Evolutionary conservation across 1,140 invertebrate species (phyloP), one percentile per base, ranked within the genome.

Genomic region (Doryteuthis pealeii): DNA sequence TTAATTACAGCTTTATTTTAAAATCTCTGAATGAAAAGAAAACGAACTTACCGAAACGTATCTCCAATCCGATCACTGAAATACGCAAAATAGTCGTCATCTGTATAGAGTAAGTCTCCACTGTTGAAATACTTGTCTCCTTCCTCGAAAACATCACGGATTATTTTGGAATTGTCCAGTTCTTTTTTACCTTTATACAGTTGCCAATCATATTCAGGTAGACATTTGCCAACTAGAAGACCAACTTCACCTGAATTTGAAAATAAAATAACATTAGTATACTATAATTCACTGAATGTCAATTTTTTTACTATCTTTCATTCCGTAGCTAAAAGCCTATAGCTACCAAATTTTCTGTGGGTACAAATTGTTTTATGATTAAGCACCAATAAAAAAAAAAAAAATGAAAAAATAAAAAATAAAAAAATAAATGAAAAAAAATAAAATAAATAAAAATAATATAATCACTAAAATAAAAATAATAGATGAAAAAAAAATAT

Each of bases 61-160:
- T 87, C 86, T 12, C 84, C 85, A 28, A 79, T 72, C 71, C 85
- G 78, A 77, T 87, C 86, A 15, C 77, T 78, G 76, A 87, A 87
- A 70, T 83, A 87, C 1, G 85, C 18, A 73, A 82, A 81, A 45
- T 84, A 83, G n/a, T 83, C 73, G 15, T 79, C 73, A 74, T 87
- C 86, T 43, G 80, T 71, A 22, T 76, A 74, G 30, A 87, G 76
- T 1, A 87, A 49, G 72, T 87, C 86, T 0, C 82, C 82, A 68
- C 76, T 76, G 69, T 83, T 83, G 72, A 81, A 78, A 58, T 77
- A 84, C 1, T 58, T 70, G 45, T 84, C 82, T 2, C 82, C 82
- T 62, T 77, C 45, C 28, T 74, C 32, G 15, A 82, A 76, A n/a
- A 83, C 82, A 70, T 84, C 70, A 14, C 73, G 28, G 2, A 82